Conservation (phyloP, 2,888 invertebrate genomes). For the Chaetogeoica ovagalla region DNA sequence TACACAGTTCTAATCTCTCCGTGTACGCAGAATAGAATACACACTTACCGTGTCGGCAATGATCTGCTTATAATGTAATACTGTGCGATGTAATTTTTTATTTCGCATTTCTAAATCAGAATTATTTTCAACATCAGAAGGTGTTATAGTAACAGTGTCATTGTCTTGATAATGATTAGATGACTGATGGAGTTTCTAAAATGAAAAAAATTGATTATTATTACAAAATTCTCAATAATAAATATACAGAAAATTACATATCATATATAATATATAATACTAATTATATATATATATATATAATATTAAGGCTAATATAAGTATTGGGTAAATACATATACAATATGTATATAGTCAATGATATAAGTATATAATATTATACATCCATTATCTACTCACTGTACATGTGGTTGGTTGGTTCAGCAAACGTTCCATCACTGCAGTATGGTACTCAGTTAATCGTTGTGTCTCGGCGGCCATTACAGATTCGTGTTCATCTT, state of each 20-base stretch:
- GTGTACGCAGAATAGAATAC: background rate
- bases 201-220: background rate
- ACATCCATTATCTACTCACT: background rate
- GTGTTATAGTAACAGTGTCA: background rate
- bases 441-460: background rate
- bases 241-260: too few relatives aligned
- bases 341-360: too few relatives aligned
- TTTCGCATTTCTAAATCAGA: background rate
- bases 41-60: slow-evolving; percentile 28
- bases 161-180: background rate
- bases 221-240: too few relatives aligned
- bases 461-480: too few relatives aligned
- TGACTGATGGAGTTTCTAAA: background rate
- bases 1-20: too few relatives aligned
- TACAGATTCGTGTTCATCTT: background rate
- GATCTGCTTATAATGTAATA: slow-evolving; percentile 6
- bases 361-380: background rate
- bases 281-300: too few relatives aligned
- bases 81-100: background rate
- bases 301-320: too few relatives aligned
- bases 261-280: too few relatives aligned
- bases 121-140: background rate
- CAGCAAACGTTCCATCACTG: background rate
- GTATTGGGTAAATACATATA: too few relatives aligned
- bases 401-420: background rate